Evolutionary conservation across 2,113 vertebrate genomes (phyloP), one percentile per base, ranked within the genome.

Genomic region (Eublepharis macularius): DNA sequence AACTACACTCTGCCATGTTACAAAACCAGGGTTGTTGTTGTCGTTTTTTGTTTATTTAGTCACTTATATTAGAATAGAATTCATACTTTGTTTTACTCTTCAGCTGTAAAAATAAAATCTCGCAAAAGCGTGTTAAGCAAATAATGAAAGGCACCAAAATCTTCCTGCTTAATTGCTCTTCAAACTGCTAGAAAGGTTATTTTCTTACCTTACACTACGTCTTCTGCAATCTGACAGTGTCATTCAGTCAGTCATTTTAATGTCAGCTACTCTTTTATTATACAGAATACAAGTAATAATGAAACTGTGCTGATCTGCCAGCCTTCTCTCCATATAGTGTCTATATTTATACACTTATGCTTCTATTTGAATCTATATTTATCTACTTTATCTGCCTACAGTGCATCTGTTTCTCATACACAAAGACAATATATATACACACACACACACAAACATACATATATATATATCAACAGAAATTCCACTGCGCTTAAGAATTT

Each of bases 311-410:
- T 93, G 93, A 91, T 95, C 91, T 89, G 87, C 94, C 88, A 90
- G 94, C 91, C 84, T 93, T 94, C 93, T 87, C 90, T 93, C 92
- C 93, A 94, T 96, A 96, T 90, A 95, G 91, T 81, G 16, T 87
- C 96, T 96, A 65, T 96, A 96, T 96, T 97, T 97, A 95, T 94
- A 95, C 92, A 90, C 93, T 96, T 95, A 93, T 93, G 95, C 94
- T 95, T 96, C 94, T 95, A 95, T 96, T 96, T 95, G 92, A 90
- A 96, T 94, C 95, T 96, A 97, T 96, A 97, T 96, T 96, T 97
- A 96, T 96, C 95, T 94, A 88, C 94, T 92, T 95, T 95, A 95
- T 95, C 96, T 97, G 96, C 96, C 96, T 96, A 96, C 96, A 93
- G 92, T 95, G 95, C 96, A 96, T 97, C 96, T 97, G 97, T 95